Evolutionary conservation across 1,140 invertebrate genomes (phyloP), one percentile per base, ranked within the genome.

Genomic region (Bombus huntii): DNA sequence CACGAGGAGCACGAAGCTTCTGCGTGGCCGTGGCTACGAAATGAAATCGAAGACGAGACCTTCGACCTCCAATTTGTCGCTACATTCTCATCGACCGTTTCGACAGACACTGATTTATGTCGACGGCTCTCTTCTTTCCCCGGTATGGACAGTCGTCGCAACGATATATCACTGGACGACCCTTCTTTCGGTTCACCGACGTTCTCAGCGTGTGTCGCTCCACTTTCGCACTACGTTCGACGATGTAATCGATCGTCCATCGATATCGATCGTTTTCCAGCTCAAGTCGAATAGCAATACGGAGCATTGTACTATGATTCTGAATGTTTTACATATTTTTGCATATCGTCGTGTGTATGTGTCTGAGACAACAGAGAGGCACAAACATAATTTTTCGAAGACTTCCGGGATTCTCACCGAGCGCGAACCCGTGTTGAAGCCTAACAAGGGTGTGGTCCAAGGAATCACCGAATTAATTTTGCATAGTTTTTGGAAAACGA

Each of bases 51-150:
- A 76, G 74, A 76, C 74, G 34, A n/a, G 39, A 39, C 53, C 13
- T 59, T 28, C 74, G 25, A 13, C 13, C 74, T 76, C 74, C 74
- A 76, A 76, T 76, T 76, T 76, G 74, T 76, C 74, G 74, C 53
- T 59, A 59, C 74, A 37, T 59, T 76, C 53, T 76, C 74, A 76
- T 76, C 74, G 34, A 59, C 47, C 74, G 53, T 76, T 47, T 22
- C 10, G 12, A 28, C 74, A 8, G 74, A 76, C 74, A 76, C 74
- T 76, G 74, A 76, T 76, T 76, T 76, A 76, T 76, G 74, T 76
- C 74, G 74, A 76, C 71, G 42, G 39, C 37, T 76, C 53, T 57
- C 12, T 53, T 42, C 74, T 37, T 6, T 34, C 31, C 13, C 25
- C 34, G 44, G 68, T 77, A 77, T 44, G 44, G 68, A 44, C 80